phyloP scores from a whole-genome alignment of 2,888 invertebrate species.

The Caenorhabditis drosophilae region DNA sequence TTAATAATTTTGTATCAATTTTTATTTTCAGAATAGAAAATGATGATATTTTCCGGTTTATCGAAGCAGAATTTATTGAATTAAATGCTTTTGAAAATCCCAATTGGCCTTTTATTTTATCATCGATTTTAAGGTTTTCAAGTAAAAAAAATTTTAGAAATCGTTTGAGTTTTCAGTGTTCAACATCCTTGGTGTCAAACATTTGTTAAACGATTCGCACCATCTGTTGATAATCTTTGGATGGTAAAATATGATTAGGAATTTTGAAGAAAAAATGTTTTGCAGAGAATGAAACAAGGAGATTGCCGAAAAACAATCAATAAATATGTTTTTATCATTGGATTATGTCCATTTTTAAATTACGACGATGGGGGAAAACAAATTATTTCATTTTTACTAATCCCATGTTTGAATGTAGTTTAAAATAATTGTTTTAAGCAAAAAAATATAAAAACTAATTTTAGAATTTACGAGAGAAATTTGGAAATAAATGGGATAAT shows the following conservation, averaged over 20 bases:
- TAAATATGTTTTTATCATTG: neutral
- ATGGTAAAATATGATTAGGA: no score
- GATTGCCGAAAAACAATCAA: constrained; percentile 3
- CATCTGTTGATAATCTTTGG: constrained; percentile 15
- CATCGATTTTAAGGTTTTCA: neutral
- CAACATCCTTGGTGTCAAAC: neutral
- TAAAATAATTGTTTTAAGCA: neutral
- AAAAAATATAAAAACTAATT: neutral
- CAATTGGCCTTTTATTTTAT: neutral
- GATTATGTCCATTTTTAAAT: constrained; percentile 5
- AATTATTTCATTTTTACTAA: constrained; percentile 13
- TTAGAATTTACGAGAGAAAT: constrained; percentile 10
- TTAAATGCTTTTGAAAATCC: neutral
- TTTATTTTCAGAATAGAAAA: no score
- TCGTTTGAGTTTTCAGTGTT: neutral
- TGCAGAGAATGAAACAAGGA: neutral
- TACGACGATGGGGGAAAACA: constrained; percentile 14
- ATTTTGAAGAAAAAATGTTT: no score
- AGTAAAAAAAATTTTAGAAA: neutral
- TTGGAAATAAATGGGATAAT: constrained; percentile 16
- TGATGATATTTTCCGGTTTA: no score
- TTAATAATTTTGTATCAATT: no score
- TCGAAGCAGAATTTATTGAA: no score
- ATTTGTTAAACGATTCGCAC: constrained; percentile 11
- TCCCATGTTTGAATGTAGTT: constrained; percentile 9